Base-by-base conservation (phyloP, 2,797 vertebrate genomes). In the Philypnodon macrostomus region DNA sequence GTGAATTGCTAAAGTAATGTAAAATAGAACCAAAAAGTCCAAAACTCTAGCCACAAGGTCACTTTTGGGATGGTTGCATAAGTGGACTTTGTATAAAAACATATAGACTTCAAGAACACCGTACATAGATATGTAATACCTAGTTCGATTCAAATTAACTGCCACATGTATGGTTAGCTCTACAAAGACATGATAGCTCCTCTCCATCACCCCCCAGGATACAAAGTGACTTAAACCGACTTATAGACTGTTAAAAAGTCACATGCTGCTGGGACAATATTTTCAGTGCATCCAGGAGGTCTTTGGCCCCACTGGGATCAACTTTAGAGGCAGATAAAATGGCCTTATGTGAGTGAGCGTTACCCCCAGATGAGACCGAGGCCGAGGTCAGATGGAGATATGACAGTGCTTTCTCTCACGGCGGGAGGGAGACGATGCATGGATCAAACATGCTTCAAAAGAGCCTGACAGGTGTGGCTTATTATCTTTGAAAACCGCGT, bases 211-310 rank as follows among this genome's bases (percentile, higher is more conserved):
- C 5, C 63, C 26, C 21, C 11, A 9, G 41, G 33, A 1, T 30
- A n/a, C 39, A 41, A 51, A 45, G 18, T 27, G 16, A 38, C 36
- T 4, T 2, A n/a, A 16, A 67, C 7, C 5, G 35, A 44, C 16
- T 0, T 14, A 10, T 10, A 26, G 57, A 63, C 48, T 5, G 1
- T 26, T 16, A 35, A 45, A 70, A 70, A 26, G 57, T 16, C 34
- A 27, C 15, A 7, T 9, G 34, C 47, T 3, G 17, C 39, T 56
- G 41, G 19, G 50, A 73, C 46, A 55, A 64, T 29, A 73, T 74
- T 48, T 46, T 26, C 26, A 39, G 21, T 30, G 13, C 30, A 38
- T 21, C 15, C 13, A 7, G 34, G 18, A 33, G 32, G 2, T 7
- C 16, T 0, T 31, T 16, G 3, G 19, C 29, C 53, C 47, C 34